Conservation (phyloP, 2,888 invertebrate genomes). For the Dorcus parallelipipedus region DNA sequence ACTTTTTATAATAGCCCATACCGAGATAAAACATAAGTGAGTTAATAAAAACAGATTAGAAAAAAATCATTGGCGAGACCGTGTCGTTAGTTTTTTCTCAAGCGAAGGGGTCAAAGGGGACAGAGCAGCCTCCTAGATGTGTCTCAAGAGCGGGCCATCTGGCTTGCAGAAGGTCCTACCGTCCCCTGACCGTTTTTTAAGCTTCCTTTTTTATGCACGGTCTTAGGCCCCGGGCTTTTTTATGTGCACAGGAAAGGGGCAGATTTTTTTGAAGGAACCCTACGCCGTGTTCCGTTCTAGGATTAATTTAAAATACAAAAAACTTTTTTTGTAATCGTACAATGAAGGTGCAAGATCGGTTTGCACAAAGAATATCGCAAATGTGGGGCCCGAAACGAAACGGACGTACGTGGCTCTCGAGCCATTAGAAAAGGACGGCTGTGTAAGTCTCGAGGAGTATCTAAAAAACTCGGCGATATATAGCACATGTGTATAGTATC, state of each 20-base stretch:
- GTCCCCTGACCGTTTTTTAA: slow-evolving; percentile 51
- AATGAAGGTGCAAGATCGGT: slow-evolving; percentile 47
- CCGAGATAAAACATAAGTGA: slow-evolving; percentile 19
- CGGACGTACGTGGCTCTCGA: background rate
- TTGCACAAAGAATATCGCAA: slow-evolving; percentile 41
- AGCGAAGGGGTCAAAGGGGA: slow-evolving; percentile 43
- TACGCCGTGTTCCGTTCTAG: slow-evolving; percentile 49
- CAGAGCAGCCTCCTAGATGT: slow-evolving; percentile 39
- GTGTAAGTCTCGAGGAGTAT: slow-evolving; percentile 7
- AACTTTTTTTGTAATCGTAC: slow-evolving; percentile 45
- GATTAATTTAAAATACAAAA: slow-evolving; percentile 47
- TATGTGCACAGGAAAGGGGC: slow-evolving; percentile 47
- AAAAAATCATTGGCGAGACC: slow-evolving; percentile 6
- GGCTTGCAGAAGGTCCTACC: slow-evolving; percentile 24
- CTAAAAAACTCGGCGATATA: slow-evolving; percentile 32
- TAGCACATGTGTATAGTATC: slow-evolving; percentile 43
- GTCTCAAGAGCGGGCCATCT: slow-evolving; percentile 33
- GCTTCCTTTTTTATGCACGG: slow-evolving; percentile 47
- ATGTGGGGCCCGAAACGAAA: slow-evolving; percentile 19
- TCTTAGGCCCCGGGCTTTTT: slow-evolving; percentile 23
- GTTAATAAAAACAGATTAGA: slow-evolving; percentile 1
- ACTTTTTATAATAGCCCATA: slow-evolving; percentile 23
- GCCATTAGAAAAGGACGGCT: slow-evolving; percentile 25
- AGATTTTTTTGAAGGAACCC: slow-evolving; percentile 50
- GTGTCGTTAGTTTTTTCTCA: slow-evolving; percentile 36